phyloP scores from a whole-genome alignment of 30 jellyfish, hydroid and myxozoan species.

The Mastigias papua region DNA sequence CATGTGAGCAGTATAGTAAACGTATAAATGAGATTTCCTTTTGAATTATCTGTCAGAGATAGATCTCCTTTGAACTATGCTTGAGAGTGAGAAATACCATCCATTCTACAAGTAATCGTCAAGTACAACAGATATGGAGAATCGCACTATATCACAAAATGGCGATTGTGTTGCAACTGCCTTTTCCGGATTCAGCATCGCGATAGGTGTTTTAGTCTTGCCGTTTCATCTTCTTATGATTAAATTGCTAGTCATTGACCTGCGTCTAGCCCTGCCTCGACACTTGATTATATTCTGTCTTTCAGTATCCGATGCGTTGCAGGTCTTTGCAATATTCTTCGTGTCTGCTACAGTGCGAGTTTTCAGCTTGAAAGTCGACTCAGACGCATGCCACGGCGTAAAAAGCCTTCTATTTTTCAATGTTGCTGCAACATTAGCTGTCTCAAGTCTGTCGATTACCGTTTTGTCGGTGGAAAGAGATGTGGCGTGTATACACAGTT shows the following conservation, averaged over 20 bases:
- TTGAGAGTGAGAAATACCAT: too few species aligned
- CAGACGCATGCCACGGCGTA: background rate
- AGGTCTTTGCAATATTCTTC: background rate
- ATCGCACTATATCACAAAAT: too few species aligned
- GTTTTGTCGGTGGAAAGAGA: too few species aligned
- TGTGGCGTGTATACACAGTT: background rate
- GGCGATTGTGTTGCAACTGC: background rate
- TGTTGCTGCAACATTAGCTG: background rate
- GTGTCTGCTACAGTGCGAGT: background rate
- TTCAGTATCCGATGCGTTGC: background rate
- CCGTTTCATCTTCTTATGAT: background rate
- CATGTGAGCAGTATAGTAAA: too few species aligned
- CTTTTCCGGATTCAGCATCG: background rate
- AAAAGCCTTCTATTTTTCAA: background rate
- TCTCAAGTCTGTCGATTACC: background rate
- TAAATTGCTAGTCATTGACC: background rate
- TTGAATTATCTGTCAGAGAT: too few species aligned
- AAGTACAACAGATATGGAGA: too few species aligned
- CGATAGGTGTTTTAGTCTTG: background rate
- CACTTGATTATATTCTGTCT: background rate
- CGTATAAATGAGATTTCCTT: too few species aligned
- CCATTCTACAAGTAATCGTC: too few species aligned
- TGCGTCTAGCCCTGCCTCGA: background rate
- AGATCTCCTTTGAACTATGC: too few species aligned
- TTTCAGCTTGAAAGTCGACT: background rate